Percentiles rank a stretch among this genome's conserved stretches.
phyloP scores from a whole-genome alignment of 2,113 vertebrate species.

The Rhea pennata region DNA sequence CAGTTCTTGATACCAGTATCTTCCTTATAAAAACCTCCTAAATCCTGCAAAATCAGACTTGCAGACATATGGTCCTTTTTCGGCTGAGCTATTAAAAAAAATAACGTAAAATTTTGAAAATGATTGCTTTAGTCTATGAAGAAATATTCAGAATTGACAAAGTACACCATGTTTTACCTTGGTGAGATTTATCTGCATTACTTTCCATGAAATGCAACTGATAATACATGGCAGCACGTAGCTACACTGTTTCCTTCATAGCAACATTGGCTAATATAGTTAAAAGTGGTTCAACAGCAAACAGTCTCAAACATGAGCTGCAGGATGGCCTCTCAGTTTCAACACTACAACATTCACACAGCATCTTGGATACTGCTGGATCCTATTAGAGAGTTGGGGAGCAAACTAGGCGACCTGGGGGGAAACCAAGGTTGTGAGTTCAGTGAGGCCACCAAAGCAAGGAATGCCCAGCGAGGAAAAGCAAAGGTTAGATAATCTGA shows the following conservation, averaged over 20 bases:
- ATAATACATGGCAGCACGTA: not conserved
- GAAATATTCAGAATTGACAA: not conserved
- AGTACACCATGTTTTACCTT: not conserved
- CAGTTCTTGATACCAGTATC: not conserved
- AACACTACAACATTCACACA: not conserved
- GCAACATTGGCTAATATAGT: not conserved
- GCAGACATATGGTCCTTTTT: not conserved
- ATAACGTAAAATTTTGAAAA: not conserved
- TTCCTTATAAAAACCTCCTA: not conserved
- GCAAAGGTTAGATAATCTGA: not conserved
- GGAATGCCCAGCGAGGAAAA: not conserved
- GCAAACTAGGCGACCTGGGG: not conserved
- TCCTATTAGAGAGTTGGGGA: not conserved
- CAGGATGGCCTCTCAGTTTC: not conserved
- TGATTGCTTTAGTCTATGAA: not conserved
- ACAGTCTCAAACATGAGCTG: not conserved
- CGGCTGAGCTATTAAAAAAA: not conserved
- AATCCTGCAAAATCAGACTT: not conserved
- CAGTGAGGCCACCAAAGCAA: not conserved
- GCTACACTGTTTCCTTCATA: fast-evolving
- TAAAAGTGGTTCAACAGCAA: not conserved
- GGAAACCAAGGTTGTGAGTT: not conserved
- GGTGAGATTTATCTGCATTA: not conserved
- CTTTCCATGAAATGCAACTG: not conserved
- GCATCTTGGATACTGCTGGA: not conserved